Conservation (phyloP, 2,888 invertebrate genomes). For the Sturmia bella region DNA sequence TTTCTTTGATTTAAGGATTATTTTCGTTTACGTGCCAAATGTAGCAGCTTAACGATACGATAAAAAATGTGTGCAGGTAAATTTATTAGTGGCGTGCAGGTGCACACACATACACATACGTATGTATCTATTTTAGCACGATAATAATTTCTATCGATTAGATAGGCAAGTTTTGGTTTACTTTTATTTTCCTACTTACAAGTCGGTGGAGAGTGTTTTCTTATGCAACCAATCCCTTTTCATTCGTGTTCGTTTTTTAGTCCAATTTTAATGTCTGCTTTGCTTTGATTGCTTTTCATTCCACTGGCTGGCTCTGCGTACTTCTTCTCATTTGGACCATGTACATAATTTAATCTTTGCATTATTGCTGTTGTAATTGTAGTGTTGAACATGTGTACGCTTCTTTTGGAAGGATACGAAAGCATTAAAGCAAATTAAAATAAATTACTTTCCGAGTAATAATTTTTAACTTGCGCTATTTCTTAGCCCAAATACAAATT, state of each 20-base stretch:
- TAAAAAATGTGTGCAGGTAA: neutral
- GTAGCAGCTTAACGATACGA: neutral
- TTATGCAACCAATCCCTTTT: neutral
- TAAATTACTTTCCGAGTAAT: conserved; percentile 47
- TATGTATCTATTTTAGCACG: conserved; percentile 28
- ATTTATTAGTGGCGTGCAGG: neutral
- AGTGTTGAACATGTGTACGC: conserved; percentile 13
- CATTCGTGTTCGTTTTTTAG: conserved; percentile 22
- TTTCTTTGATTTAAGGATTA: conserved; percentile 5
- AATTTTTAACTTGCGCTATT: neutral
- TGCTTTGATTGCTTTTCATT: conserved; percentile 2
- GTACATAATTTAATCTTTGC: conserved; percentile 2
- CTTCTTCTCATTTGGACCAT: conserved; percentile 8
- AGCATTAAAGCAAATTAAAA: conserved; percentile 51
- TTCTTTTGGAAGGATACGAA: conserved; percentile 5
- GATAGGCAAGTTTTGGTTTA: neutral
- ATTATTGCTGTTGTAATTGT: conserved; percentile 19
- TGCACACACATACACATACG: neutral
- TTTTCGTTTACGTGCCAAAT: neutral
- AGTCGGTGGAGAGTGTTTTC: neutral
- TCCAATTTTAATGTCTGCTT: conserved; percentile 12
- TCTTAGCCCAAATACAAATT: no score
- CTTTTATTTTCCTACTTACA: neutral
- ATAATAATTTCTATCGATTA: conserved; percentile 52
- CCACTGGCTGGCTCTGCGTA: neutral